Base-by-base conservation (phyloP, 2,113 vertebrate species). In the Hyaena hyaena region DNA sequence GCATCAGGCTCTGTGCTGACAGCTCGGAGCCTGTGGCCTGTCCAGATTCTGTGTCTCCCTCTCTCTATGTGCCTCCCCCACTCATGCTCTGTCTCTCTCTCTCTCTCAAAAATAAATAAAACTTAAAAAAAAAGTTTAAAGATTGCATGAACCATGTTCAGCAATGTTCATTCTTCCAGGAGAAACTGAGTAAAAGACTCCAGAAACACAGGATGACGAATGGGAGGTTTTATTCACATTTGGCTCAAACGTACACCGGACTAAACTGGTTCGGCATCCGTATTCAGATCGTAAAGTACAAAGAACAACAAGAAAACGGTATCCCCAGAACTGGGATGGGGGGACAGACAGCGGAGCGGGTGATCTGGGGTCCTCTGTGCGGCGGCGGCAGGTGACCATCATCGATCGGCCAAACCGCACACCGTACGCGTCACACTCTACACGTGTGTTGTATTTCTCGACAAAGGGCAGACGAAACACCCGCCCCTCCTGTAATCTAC, bases 321-420 rank as follows among this genome's bases (percentile, higher is more conserved):
- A 31, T 17, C 39, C 77, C 17, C 35, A 21, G 55, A 43, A 24
- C 26, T 39, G 3, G 21, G 39, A n/a, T 10, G 21, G 43, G 15
- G 16, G 16, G 1, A 3, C 1, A 26, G 12, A 43, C 35, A 28
- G 43, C 43, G 3, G 24, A 28, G 43, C 5, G 2, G 45, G 10
- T 12, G 31, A 9, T 31, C 26, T 4, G 26, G 10, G 15, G 26
- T 39, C 26, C 68, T 10, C 28, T 0, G 33, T 31, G 48, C 7
- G 15, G 11, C 73, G 35, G 24, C 4, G 21, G 45, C 45, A 24
- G 0, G 0, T 68, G 50, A 39, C 53, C 53, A 58, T 31, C 2
- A 39, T n/a, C 5, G 4, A 39, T n/a, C 5, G 26, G 15, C 23
- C 33, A 17, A 61, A 33, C 16, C 10, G 33, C 26, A 16, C 6